Conservation (phyloP, 1,140 invertebrate species). For the Sminthurinus signatus region DNA sequence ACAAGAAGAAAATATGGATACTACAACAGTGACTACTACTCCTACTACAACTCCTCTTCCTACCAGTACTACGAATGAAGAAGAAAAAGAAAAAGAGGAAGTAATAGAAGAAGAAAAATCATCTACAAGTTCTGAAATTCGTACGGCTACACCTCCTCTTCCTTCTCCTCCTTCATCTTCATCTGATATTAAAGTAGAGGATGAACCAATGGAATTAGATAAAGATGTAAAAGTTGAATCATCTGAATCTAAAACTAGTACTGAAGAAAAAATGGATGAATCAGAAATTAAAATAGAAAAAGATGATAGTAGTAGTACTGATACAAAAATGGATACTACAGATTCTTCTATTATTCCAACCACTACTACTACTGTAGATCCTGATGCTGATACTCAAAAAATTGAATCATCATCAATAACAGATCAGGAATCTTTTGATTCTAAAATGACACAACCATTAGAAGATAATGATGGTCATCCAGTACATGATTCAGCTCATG, state of each 20-base stretch:
- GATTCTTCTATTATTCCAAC: too few relatives aligned
- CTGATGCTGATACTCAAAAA: background rate
- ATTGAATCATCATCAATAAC: background rate
- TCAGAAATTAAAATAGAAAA: background rate
- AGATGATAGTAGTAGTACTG: background rate
- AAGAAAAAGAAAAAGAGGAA: slow-evolving; percentile 36
- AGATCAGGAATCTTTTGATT: background rate
- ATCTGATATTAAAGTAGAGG: background rate
- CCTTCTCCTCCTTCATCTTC: background rate
- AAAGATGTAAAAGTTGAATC: too few relatives aligned
- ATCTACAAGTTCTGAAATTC: slow-evolving; percentile 7
- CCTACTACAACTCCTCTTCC: too few relatives aligned
- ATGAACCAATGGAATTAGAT: too few relatives aligned
- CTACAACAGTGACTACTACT: too few relatives aligned
- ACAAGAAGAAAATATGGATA: background rate
- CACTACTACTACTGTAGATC: too few relatives aligned
- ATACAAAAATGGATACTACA: too few relatives aligned
- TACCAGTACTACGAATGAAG: too few relatives aligned
- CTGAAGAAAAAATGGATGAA: too few relatives aligned
- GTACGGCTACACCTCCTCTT: background rate
- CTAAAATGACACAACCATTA: background rate
- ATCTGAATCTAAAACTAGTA: too few relatives aligned
- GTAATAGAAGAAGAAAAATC: slow-evolving; percentile 33
- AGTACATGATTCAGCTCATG: too few relatives aligned
- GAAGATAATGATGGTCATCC: background rate